Percentiles rank a stretch among this genome's conserved stretches.
Evolutionary conservation across 2,888 invertebrate genomes (phyloP).

Genomic region (Onchidella celtica): DNA sequence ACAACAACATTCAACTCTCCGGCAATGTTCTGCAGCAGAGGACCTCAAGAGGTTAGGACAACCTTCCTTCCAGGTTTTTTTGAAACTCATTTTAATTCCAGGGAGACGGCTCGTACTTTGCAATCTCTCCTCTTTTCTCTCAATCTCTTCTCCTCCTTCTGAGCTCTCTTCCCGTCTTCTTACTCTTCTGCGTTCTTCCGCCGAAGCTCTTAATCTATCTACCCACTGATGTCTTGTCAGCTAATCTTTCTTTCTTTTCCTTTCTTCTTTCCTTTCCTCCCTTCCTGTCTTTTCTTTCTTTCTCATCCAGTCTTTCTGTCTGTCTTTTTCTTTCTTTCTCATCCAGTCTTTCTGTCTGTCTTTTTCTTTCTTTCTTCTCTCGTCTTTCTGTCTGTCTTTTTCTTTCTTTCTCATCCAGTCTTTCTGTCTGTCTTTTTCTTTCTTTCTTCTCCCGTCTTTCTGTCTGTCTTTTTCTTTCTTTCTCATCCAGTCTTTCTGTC

Average conservation of each 20-base stretch:
- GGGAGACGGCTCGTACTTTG: not conserved
- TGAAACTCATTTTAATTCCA: not conserved
- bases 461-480: not conserved
- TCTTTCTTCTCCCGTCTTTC: not conserved
- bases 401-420: not conserved
- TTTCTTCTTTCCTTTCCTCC: conserved; percentile 13
- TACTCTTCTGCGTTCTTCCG: not conserved
- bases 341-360: not conserved
- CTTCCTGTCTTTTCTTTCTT: not conserved
- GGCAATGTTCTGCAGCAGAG: too few species aligned
- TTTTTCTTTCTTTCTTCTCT: not conserved
- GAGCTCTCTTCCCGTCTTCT: not conserved
- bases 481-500: not conserved
- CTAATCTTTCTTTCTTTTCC: too few species aligned
- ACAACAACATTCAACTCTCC: too few species aligned
- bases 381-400: not conserved
- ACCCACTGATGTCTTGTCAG: not conserved
- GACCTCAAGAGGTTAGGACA: too few species aligned
- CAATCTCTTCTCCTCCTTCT: not conserved
- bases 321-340: not conserved
- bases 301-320: not conserved
- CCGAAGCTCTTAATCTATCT: not conserved
- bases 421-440: not conserved
- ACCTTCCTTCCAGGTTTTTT: too few species aligned
- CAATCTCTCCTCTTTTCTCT: not conserved